Evolutionary conservation across 2,797 vertebrate genomes (phyloP), one percentile per base, ranked within the genome.

Genomic region (Kryptolebias ocellatus): DNA sequence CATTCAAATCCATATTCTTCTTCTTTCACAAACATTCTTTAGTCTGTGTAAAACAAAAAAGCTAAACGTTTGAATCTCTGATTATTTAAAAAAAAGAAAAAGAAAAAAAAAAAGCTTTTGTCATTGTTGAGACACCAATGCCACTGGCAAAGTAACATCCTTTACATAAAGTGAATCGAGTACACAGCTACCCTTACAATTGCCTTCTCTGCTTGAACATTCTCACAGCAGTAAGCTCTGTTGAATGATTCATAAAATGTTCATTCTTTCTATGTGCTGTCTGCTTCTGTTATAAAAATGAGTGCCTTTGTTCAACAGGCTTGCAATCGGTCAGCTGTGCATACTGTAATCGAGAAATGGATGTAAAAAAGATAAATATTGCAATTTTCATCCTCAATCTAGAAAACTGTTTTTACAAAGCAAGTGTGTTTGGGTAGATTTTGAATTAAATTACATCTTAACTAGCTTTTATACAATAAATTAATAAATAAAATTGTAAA

Each of bases 191-290:
- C 64, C 45, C 64, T 42, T 70, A 51, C 64, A 74, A 52, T 53
- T 49, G 65, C 47, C 68, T 53, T 70, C 61, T 64, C 49, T 64
- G 63, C 39, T 71, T 75, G 69, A 59, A 67, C 57, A 58, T 29
- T 56, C 39, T 56, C 4, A 1, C 62, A 80, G 53, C 56, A 53
- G 50, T 37, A 18, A 57, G 51, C 57, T 67, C 56, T 59, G 72
- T 80, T 80, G 49, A 89, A 87, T 83, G 56, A 85, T 82, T 80
- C 72, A 87, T 81, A 64, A 63, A 75, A 49, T 60, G 64, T 17
- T 70, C 4, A 51, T 28, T 72, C 42, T 37, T 67, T 75, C 51
- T 28, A 55, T 72, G 61, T 50, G 42, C 50, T 78, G 53, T 70
- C 31, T 28, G 46, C 27, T 44, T 55, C 45, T 47, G 67, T 75